These are phyloP conservation scores for Diprion similis DNA, from an alignment of 1,140 invertebrate genomes.

Conservation along the genomic window DNA sequence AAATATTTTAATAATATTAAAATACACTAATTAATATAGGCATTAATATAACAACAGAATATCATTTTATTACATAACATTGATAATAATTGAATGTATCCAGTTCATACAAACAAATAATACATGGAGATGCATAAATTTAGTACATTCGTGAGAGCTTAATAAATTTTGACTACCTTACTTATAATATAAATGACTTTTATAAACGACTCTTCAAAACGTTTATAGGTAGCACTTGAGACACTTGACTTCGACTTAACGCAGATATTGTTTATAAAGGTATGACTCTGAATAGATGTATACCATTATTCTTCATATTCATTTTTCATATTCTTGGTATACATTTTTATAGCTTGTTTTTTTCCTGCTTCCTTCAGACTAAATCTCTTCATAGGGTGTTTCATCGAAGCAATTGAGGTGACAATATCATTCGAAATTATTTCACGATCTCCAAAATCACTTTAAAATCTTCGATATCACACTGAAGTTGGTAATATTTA, in stretches of 20 bases:
- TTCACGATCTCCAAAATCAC: too few relatives aligned
- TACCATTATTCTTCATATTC: background rate
- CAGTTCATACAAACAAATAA: background rate
- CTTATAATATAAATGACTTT: background rate
- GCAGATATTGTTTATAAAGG: background rate
- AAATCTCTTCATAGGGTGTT: too few relatives aligned
- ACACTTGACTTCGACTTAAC: background rate
- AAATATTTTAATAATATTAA: too few relatives aligned
- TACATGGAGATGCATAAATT: background rate
- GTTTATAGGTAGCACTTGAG: background rate
- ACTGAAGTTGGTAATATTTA: too few relatives aligned
- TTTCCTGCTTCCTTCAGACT: too few relatives aligned
- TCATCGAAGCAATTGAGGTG: too few relatives aligned
- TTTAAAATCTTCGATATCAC: too few relatives aligned
- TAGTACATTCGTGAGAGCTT: background rate
- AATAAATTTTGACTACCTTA: background rate
- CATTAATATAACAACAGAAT: background rate
- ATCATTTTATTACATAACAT: background rate
- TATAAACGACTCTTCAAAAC: background rate
- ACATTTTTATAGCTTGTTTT: background rate
- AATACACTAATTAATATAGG: background rate
- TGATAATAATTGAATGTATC: background rate
- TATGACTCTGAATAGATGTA: background rate
- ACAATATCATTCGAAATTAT: too few relatives aligned
- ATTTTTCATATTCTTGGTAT: background rate